A percentile compares a stretch with the other conserved stretches of the same genome.
Conservation (phyloP, 2,797 vertebrate species). For the Hylomyscus alleni region DNA sequence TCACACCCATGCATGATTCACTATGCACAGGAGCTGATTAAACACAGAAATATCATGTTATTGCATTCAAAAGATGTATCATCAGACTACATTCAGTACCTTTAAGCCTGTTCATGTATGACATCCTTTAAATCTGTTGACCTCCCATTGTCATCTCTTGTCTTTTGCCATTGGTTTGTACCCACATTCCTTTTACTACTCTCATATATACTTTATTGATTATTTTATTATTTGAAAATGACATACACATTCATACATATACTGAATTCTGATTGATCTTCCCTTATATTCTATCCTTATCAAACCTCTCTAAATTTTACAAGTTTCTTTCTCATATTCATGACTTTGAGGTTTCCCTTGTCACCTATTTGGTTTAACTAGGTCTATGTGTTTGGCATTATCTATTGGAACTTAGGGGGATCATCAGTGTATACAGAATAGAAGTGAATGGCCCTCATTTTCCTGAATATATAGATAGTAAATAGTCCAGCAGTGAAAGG, state of each 20-base stretch:
- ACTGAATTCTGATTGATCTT: background rate
- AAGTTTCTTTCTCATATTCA: background rate
- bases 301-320: background rate
- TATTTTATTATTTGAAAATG: background rate
- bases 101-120: background rate
- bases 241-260: background rate
- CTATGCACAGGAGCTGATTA: rapidly evolving
- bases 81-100: background rate
- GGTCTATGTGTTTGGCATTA: background rate
- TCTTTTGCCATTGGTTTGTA: background rate
- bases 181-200: background rate
- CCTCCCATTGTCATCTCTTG: background rate
- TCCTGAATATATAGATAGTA: background rate
- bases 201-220: background rate
- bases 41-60: background rate
- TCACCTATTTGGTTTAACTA: background rate
- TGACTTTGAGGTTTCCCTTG: background rate
- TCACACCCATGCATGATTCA: background rate
- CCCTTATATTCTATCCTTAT: background rate
- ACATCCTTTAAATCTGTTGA: background rate
- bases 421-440: background rate
- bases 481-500: background rate
- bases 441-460: background rate
- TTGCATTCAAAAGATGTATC: background rate
- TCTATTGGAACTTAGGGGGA: background rate